phyloP scores from a whole-genome alignment of 2,797 vertebrate species.

The Enteromius unitaeniatus region DNA sequence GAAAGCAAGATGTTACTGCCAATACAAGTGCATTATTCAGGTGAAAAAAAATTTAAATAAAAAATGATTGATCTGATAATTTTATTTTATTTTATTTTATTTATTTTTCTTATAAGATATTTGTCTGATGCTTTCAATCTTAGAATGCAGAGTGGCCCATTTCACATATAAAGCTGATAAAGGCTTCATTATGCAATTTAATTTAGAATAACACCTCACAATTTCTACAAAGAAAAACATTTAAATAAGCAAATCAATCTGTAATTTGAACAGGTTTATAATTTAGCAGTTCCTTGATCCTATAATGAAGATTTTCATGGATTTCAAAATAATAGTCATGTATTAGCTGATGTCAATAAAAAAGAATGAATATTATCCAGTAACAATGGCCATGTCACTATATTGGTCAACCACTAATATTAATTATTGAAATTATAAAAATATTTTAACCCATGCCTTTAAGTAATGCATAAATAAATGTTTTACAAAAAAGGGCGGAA shows the following conservation, averaged over 20 bases:
- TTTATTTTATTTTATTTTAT: background rate
- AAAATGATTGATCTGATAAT: background rate
- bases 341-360: background rate
- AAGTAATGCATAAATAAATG: too few relatives aligned
- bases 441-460: too few relatives aligned
- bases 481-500: background rate
- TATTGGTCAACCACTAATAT: background rate
- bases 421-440: background rate
- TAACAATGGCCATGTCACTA: background rate
- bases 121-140: background rate
- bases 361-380: background rate
- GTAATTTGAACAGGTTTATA: background rate
- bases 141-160: background rate
- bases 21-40: background rate
- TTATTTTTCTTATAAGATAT: too few relatives aligned
- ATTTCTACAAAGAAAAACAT: background rate
- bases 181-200: background rate
- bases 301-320: background rate
- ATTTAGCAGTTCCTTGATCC: background rate
- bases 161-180: background rate
- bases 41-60: background rate
- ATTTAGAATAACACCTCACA: background rate
- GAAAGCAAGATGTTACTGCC: constrained; percentile 29
- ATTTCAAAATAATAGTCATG: background rate
- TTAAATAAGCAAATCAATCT: background rate